These are phyloP conservation scores for Urocitellus parryii DNA, from an alignment of 2,113 vertebrate genomes.

Conservation along the genomic window DNA sequence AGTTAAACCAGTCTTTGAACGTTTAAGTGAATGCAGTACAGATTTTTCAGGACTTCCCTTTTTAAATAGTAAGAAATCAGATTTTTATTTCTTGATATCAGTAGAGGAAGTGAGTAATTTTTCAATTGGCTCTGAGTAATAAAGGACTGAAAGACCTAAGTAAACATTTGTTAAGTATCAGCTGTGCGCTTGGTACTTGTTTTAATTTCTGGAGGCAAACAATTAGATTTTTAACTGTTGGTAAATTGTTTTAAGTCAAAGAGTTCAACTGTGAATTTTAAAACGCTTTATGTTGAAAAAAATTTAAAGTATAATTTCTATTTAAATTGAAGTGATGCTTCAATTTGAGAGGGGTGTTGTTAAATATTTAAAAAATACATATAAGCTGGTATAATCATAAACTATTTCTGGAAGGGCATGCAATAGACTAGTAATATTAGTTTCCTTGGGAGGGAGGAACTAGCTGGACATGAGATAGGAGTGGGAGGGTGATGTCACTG, in stretches of 20 bases:
- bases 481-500: background rate
- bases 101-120: slow-evolving; percentile 74
- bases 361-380: slow-evolving; percentile 2
- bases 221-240: slow-evolving; percentile 49
- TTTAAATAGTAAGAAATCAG: slow-evolving; percentile 51
- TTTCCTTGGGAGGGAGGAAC: slow-evolving; percentile 2
- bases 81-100: slow-evolving; percentile 62
- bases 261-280: slow-evolving; percentile 54
- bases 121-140: slow-evolving; percentile 70
- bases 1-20: background rate
- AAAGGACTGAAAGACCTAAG: slow-evolving; percentile 31
- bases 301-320: slow-evolving; percentile 27
- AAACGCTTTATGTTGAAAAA: slow-evolving; percentile 20
- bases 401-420: slow-evolving; percentile 21
- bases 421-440: background rate
- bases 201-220: slow-evolving; percentile 65
- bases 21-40: slow-evolving; percentile 15
- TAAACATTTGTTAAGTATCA: slow-evolving; percentile 46
- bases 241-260: slow-evolving; percentile 48
- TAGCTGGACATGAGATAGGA: background rate
- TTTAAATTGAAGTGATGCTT: slow-evolving; percentile 52
- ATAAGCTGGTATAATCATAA: slow-evolving; percentile 16
- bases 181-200: background rate
- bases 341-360: background rate
- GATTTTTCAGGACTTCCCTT: slow-evolving; percentile 59